A percentile compares a stretch with the other conserved stretches of the same genome.
Evolutionary conservation across 2,888 invertebrate species (phyloP).

Genomic region (Arrhopalites spinosus): DNA sequence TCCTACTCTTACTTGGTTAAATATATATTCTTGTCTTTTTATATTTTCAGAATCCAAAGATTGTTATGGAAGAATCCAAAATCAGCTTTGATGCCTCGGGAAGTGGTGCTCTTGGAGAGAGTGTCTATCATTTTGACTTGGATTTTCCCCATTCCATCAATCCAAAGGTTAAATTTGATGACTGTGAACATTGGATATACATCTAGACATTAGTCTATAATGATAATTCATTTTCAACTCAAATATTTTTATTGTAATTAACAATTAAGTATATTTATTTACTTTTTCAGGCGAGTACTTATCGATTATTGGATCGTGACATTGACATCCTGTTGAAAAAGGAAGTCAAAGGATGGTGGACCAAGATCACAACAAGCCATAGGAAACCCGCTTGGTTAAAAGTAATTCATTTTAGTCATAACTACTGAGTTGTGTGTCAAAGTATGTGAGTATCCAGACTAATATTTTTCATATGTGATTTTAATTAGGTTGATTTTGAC

Average conservation of each 20-base stretch:
- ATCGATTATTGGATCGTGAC: conserved; percentile 73
- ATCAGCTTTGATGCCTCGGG: conserved; percentile 76
- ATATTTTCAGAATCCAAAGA: conserved; percentile 67
- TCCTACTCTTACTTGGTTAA: not conserved
- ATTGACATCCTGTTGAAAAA: conserved; percentile 78
- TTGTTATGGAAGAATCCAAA: conserved; percentile 70
- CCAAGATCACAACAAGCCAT: conserved; percentile 76
- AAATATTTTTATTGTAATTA: not conserved
- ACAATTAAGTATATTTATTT: not conserved
- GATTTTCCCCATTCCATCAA: conserved; percentile 72
- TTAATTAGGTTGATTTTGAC: conserved; percentile 85
- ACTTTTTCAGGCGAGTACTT: conserved; percentile 63
- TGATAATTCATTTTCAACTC: not conserved
- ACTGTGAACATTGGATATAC: conserved; percentile 2
- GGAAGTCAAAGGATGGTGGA: conserved; percentile 76
- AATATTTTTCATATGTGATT: conserved; percentile 7
- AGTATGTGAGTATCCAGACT: not conserved
- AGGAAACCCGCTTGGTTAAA: conserved; percentile 90
- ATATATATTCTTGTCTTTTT: conserved; percentile 42
- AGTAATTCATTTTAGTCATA: conserved; percentile 60
- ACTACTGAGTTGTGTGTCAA: not conserved
- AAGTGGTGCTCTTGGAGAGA: conserved; percentile 76
- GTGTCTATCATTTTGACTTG: conserved; percentile 75
- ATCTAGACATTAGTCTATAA: not conserved
- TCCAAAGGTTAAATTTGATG: conserved; percentile 61